Base-by-base conservation (phyloP, 2,113 vertebrate species). In the Gnathonemus echidnorhynchus region DNA sequence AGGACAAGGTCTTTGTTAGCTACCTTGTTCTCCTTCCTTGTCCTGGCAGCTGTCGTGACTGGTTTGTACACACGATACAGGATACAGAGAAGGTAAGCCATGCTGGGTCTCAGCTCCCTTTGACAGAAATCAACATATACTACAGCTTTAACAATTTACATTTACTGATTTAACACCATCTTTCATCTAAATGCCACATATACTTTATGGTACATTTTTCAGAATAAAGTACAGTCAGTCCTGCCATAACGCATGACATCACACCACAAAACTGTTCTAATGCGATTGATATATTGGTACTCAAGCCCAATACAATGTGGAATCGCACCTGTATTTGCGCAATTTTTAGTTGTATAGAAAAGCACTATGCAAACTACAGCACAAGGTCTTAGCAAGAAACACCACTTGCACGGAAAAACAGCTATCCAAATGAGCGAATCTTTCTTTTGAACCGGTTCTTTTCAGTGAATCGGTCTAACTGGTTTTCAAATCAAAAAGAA, bases 41-140 rank as follows among this genome's bases (percentile, higher is more conserved):
- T 86, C 45, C 74, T 93, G 90, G 90, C 93, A 0, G 8, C 80
- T 0, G 13, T 92, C 31, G 50, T 88, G 49, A 88, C 87, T 13
- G 19, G 94, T 74, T 88, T 95, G 66, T 94, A 91, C 90, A 90
- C 91, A 53, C 93, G 91, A 90, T 89, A 92, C 66, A n/a, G 89
- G 1, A 56, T 89, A 15, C 91, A 92, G 89, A 90, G 89, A 56
- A 95, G 92, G 95, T 95, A 39, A 92, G 91, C 24, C 74, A 42
- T 56, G 39, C 49, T 9, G 50, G 5, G n/a, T 19, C 31, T 5
- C n/a, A 15, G 15, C 17, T 2, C 27, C 70, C 70, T 77, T 77
- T 11, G n/a, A n/a, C 15, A 42, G 42, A 42, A 21, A 84, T 39
- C 11, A 42, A 21, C 35, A 15, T 45, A 24, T 9, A 48, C 24